Percentiles rank a stretch among this genome's conserved stretches.
These are phyloP conservation scores for Linepithema humile DNA, from an alignment of 1,140 invertebrate genomes.

Conservation along the genomic window DNA sequence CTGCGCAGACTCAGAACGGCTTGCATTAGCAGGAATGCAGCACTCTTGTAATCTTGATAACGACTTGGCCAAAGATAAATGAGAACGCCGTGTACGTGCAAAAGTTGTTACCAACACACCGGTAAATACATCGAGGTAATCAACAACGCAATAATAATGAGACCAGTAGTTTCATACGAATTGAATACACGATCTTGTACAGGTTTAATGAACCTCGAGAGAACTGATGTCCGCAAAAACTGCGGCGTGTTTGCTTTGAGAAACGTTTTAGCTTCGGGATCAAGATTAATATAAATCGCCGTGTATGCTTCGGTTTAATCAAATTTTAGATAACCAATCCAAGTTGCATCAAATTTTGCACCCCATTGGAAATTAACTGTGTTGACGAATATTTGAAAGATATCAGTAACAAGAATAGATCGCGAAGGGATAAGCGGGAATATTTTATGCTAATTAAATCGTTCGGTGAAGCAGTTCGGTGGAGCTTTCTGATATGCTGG, in stretches of 20 bases:
- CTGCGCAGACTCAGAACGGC: not conserved
- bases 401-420: not conserved
- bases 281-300: constrained; percentile 6
- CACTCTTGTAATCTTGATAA: not conserved
- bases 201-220: not conserved
- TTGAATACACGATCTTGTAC: not conserved
- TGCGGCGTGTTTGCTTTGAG: not conserved
- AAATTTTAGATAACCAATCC: constrained; percentile 13
- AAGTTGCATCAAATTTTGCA: not conserved
- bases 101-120: not conserved
- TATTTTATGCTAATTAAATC: constrained; percentile 63
- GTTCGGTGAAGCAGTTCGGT: constrained; percentile 45
- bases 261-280: not conserved
- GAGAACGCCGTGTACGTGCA: not conserved
- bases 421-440: constrained; percentile 16
- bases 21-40: not conserved
- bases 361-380: not conserved
- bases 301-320: constrained; percentile 16
- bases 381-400: not conserved
- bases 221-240: not conserved
- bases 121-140: not conserved
- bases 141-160: not conserved
- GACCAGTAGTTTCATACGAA: not conserved
- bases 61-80: not conserved
- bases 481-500: constrained; percentile 16